These are phyloP conservation scores for Calliopum simillimum DNA, from an alignment of 2,888 invertebrate species.

Conservation along the genomic window DNA sequence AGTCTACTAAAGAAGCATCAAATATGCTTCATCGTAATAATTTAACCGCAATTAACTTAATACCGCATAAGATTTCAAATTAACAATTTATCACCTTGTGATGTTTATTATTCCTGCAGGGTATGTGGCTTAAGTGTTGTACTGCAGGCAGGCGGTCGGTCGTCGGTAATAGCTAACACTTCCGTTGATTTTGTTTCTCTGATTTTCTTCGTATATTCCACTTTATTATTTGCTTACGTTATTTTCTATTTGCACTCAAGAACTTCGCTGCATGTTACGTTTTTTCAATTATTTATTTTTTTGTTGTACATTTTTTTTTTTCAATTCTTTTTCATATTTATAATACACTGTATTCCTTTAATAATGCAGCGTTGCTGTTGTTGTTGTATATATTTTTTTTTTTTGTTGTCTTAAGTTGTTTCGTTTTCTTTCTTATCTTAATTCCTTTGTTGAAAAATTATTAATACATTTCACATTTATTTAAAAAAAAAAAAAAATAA, in stretches of 20 bases:
- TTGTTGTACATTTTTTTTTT: conserved; percentile 27
- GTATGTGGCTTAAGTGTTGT: conserved; percentile 25
- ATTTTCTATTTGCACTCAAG: conserved; percentile 40
- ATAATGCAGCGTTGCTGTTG: conserved; percentile 10
- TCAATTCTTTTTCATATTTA: conserved; percentile 6
- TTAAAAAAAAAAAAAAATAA: too few species aligned
- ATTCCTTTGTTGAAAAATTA: conserved; percentile 16
- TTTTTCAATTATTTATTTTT: conserved; percentile 44
- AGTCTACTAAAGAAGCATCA: too few species aligned
- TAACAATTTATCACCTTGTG: too few species aligned
- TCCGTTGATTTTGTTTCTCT: conserved; percentile 48
- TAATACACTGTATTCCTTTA: conserved; percentile 13
- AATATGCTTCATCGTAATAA: too few species aligned
- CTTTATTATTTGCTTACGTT: conserved; percentile 25
- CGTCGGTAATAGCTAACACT: conserved; percentile 54
- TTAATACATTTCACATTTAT: conserved; percentile 20
- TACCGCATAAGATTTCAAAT: too few species aligned
- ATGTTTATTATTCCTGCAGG: too few species aligned
- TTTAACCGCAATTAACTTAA: too few species aligned
- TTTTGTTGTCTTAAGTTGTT: neutral
- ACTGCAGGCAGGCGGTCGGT: conserved; percentile 13
- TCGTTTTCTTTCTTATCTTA: neutral
- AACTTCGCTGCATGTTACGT: conserved; percentile 39
- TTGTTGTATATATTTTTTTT: conserved; percentile 6
- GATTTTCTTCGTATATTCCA: conserved; percentile 14